A percentile compares a stretch with the other conserved stretches of the same genome.
phyloP scores from a whole-genome alignment of 2,888 invertebrate genomes.

The Himalopsyche tibetana region DNA sequence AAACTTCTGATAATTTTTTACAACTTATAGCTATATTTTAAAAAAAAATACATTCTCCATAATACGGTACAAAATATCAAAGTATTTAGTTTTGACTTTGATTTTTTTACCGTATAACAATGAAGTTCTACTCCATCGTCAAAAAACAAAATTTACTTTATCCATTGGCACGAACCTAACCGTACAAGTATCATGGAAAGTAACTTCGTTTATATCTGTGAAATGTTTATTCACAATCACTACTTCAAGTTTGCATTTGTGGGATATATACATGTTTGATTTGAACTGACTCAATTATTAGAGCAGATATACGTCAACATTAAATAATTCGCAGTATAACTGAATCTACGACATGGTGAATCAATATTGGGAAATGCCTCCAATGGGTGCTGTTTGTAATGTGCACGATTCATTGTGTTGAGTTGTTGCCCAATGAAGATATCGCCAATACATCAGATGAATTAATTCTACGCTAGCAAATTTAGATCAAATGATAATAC shows the following conservation, averaged over 20 bases:
- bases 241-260: no score
- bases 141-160: neutral
- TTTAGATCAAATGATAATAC: neutral
- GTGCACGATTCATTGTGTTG: neutral
- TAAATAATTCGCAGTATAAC: neutral
- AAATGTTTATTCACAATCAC: no score
- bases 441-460: neutral
- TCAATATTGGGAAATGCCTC: conserved; percentile 5
- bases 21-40: no score
- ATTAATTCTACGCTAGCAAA: neutral
- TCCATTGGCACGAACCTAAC: neutral
- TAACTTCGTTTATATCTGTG: neutral
- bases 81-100: no score
- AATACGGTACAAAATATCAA: no score
- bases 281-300: neutral
- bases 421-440: neutral
- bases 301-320: neutral
- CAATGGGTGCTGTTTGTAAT: neutral
- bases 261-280: neutral
- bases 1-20: no score
- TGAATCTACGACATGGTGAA: neutral
- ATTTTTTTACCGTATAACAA: no score
- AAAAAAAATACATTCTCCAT: no score
- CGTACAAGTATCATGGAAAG: neutral
- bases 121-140: neutral